phyloP scores from a whole-genome alignment of 2,888 invertebrate genomes.

The Ichneumon xanthorius region DNA sequence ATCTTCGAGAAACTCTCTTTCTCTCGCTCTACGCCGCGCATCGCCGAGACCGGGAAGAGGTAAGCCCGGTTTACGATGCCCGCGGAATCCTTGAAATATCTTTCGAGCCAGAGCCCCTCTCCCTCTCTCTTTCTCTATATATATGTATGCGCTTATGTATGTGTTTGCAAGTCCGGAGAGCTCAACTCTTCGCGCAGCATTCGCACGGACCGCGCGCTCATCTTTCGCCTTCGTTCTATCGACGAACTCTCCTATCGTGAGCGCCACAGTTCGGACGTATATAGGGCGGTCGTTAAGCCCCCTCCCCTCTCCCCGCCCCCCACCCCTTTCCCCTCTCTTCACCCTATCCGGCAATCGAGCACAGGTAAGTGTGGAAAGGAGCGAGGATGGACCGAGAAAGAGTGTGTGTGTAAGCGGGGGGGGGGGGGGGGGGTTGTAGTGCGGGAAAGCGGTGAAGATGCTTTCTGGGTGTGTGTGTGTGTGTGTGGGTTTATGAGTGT shows the following conservation, averaged over 20 bases:
- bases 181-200: slow-evolving; percentile 57
- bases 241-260: slow-evolving; percentile 62
- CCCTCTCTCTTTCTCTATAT: slow-evolving; percentile 19
- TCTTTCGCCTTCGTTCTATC: slow-evolving; percentile 63
- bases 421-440: background rate
- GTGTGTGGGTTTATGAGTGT: background rate
- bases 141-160: slow-evolving; percentile 22
- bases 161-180: slow-evolving; percentile 34
- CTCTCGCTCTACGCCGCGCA: background rate
- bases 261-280: slow-evolving; percentile 65
- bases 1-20: slow-evolving; percentile 55
- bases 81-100: slow-evolving; percentile 73
- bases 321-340: background rate
- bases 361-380: slow-evolving; percentile 40
- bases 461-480: background rate
- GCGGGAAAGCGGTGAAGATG: slow-evolving; percentile 28
- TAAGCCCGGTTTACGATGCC: slow-evolving; percentile 69
- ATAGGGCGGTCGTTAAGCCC: slow-evolving; percentile 70
- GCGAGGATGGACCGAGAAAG: slow-evolving; percentile 17
- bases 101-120: slow-evolving; percentile 37
- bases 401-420: background rate
- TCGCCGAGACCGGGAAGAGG: slow-evolving; percentile 50
- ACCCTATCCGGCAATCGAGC: slow-evolving; percentile 19
- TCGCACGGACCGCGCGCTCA: slow-evolving; percentile 39
- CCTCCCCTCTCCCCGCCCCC: slow-evolving; percentile 1